Conservation (phyloP, 2,888 invertebrate species). For the Thelaira solivaga region DNA sequence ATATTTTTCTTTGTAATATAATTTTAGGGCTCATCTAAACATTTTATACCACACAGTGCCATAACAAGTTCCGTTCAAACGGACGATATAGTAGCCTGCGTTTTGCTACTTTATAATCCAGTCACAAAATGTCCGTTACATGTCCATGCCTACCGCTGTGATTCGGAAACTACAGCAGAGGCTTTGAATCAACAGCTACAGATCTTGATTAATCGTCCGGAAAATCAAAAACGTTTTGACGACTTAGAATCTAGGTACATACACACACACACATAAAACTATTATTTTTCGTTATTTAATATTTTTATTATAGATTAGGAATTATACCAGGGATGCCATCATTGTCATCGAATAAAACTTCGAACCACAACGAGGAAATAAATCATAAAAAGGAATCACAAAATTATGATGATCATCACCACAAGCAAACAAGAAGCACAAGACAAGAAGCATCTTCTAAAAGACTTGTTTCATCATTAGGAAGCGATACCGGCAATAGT, state of each 20-base stretch:
- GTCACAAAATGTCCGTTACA: constrained; percentile 96
- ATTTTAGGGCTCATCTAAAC: constrained; percentile 84
- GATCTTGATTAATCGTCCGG: constrained; percentile 87
- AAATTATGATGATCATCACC: constrained; percentile 79
- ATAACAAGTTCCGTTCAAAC: constrained; percentile 93
- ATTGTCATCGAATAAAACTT: constrained; percentile 59
- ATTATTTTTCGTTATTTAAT: background rate
- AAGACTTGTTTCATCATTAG: constrained; percentile 84
- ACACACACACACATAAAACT: background rate
- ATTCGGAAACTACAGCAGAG: constrained; percentile 94
- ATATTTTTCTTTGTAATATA: background rate
- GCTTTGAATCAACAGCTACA: constrained; percentile 91
- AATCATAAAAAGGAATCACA: constrained; percentile 77
- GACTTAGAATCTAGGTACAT: constrained; percentile 83
- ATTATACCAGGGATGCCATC: constrained; percentile 70
- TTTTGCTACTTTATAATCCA: constrained; percentile 94
- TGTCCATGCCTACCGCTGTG: constrained; percentile 96
- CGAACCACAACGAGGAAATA: constrained; percentile 59
- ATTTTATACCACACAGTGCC: constrained; percentile 95
- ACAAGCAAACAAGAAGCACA: constrained; percentile 65
- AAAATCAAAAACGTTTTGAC: constrained; percentile 90
- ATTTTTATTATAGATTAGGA: constrained; percentile 67
- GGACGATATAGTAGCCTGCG: constrained; percentile 95
- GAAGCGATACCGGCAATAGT: constrained; percentile 84
- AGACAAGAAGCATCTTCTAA: constrained; percentile 75